Conservation (phyloP, 2,888 invertebrate species). For the Zaprionus lineosus region DNA sequence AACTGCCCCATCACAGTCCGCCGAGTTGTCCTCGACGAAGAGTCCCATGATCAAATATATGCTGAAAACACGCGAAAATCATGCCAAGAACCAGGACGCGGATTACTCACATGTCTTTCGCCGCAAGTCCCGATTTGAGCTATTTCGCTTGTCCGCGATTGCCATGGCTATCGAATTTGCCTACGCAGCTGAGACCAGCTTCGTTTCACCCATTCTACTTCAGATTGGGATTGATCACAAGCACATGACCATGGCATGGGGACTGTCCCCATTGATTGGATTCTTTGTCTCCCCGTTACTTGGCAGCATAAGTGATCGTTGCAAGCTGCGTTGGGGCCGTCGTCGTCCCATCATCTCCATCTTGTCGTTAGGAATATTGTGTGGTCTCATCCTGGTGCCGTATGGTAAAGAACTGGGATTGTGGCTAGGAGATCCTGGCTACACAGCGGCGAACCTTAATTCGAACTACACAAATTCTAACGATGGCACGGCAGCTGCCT, state of each 20-base stretch:
- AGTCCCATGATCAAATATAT: slow-evolving; percentile 82
- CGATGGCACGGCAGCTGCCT: slow-evolving; percentile 56
- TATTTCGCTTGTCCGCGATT: slow-evolving; percentile 80
- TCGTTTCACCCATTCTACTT: slow-evolving; percentile 86
- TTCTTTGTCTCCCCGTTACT: slow-evolving; percentile 83
- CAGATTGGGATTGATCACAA: slow-evolving; percentile 86
- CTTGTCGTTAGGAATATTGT: slow-evolving; percentile 85
- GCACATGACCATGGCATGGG: slow-evolving; percentile 85
- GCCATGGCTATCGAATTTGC: slow-evolving; percentile 86
- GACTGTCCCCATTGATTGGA: slow-evolving; percentile 82
- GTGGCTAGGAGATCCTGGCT: slow-evolving; percentile 82
- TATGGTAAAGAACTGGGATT: slow-evolving; percentile 85
- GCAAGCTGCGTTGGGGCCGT: slow-evolving; percentile 84
- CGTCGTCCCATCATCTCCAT: slow-evolving; percentile 85
- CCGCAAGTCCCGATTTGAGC: slow-evolving; percentile 80
- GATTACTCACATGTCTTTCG: slow-evolving; percentile 83
- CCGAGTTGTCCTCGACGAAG: slow-evolving; percentile 70
- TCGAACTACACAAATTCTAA: slow-evolving; percentile 1
- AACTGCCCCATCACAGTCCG: slow-evolving; percentile 56
- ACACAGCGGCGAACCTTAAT: slow-evolving; percentile 16
- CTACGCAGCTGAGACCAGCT: slow-evolving; percentile 87
- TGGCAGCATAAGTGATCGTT: slow-evolving; percentile 86
- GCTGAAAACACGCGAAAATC: slow-evolving; percentile 81
- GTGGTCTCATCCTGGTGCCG: slow-evolving; percentile 85
- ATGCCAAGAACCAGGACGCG: slow-evolving; percentile 79